A percentile compares a stretch with the other conserved stretches of the same genome.
These are phyloP conservation scores for Rotaria macrura DNA, from an alignment of 2,888 invertebrate genomes.

Conservation along the genomic window DNA sequence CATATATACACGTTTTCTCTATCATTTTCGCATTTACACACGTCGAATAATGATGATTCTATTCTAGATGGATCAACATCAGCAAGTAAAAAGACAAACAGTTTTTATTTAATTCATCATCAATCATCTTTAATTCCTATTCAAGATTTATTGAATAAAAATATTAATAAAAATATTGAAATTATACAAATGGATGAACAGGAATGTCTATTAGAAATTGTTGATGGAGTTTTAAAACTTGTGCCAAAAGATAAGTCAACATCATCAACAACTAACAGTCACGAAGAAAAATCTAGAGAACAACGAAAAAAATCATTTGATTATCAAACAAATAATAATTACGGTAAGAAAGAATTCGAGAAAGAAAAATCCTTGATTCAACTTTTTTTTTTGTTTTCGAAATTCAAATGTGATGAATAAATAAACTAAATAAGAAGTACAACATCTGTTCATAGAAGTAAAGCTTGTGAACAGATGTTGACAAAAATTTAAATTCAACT, in stretches of 20 bases:
- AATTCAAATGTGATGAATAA: not conserved
- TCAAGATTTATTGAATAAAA: not conserved
- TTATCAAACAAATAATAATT: not conserved
- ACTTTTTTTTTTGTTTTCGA: not conserved
- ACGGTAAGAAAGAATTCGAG: not conserved
- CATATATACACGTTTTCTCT: not conserved
- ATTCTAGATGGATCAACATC: not conserved
- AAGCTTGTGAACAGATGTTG: not conserved
- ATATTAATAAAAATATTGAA: conserved; percentile 5
- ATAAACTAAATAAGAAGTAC: not conserved
- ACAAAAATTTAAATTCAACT: not conserved
- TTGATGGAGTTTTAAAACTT: not conserved
- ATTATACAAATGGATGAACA: not conserved
- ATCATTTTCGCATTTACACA: not conserved
- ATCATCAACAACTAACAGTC: not conserved
- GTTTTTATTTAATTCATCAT: not conserved
- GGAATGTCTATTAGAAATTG: conserved; percentile 19
- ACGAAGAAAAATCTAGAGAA: not conserved
- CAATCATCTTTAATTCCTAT: not conserved
- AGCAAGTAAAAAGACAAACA: not conserved
- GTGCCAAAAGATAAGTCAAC: not conserved
- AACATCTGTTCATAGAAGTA: not conserved
- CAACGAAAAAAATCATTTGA: not conserved
- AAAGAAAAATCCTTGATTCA: not conserved
- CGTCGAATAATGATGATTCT: not conserved